Base-by-base conservation (phyloP, 2,888 invertebrate species). In the Blera fallax region DNA sequence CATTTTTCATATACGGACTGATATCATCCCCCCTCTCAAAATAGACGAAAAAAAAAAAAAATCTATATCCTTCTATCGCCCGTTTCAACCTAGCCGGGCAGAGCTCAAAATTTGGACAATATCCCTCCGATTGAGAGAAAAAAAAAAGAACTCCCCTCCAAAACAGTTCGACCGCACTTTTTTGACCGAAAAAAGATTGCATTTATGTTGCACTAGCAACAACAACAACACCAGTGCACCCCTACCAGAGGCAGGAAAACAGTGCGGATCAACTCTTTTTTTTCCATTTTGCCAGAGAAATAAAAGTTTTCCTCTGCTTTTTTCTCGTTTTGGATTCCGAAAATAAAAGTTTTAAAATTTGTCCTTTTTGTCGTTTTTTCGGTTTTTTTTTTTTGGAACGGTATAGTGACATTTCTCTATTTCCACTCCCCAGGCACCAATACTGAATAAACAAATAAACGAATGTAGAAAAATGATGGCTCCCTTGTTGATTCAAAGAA, bases 401-500 rank as follows among this genome's bases (percentile, higher is more conserved):
- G 69, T 76, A n/a, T n/a, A 64, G 79, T 84, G 79, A 76, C 84
- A 79, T 79, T 79, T 84, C 74, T 70, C 74, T 74, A 65, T 84
- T 79, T 74, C 64, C 52, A 43, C 27, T 84, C 84, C 79, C 84
- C 52, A 45, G 84, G 74, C 79, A 84, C 40, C 84, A 76, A 84
- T 84, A 74, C 70, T 45, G 50, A 76, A 70, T 84, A 84, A 84
- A 76, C 84, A 79, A 79, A 84, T 79, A 84, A 79, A 84, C 70
- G 74, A 84, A 79, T 76, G 84, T 69, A 70, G 70, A 79, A 84
- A 84, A 84, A 78, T 79, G 79, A 84, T 84, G 79, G 74, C 65
- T 84, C 84, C 79, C 84, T 79, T 70, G 84, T 52, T 60, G 74
- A 70, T 79, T 64, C 34, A 70, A n/a, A 77, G 50, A 58, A 45